Conservation (phyloP, 1,140 invertebrate species). For the Harpegnathos saltator region DNA sequence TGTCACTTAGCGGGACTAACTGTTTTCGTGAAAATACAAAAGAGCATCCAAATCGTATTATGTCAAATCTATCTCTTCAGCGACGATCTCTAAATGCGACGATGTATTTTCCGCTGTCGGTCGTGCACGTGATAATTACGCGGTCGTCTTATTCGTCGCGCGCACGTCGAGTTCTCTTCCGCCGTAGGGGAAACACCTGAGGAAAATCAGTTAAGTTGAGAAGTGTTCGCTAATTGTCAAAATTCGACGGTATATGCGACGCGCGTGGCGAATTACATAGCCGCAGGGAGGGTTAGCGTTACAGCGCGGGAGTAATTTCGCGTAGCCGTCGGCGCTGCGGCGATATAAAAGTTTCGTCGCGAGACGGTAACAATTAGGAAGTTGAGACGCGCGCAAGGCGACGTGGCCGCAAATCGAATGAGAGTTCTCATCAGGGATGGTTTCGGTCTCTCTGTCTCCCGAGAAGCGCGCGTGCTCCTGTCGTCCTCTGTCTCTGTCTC, state of each 20-base stretch:
- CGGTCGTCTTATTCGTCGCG: too few species aligned
- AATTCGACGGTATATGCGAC: constrained; percentile 24
- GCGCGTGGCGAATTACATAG: constrained; percentile 33
- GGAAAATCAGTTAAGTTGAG: too few species aligned
- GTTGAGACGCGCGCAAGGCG: constrained; percentile 45
- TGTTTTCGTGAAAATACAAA: background rate
- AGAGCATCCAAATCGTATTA: too few species aligned
- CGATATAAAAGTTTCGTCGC: constrained; percentile 46
- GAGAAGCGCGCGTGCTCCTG: background rate
- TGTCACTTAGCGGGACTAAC: background rate
- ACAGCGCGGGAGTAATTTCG: constrained; percentile 1
- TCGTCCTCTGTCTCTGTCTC: too few species aligned
- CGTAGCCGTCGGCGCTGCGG: background rate
- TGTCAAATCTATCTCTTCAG: too few species aligned
- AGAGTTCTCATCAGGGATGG: constrained; percentile 40
- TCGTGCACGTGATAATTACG: too few species aligned
- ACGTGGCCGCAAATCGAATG: constrained; percentile 48
- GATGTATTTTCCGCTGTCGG: too few species aligned
- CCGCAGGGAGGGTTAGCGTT: constrained; percentile 11
- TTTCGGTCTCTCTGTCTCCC: constrained; percentile 41
- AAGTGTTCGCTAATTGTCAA: constrained; percentile 35
- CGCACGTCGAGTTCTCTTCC: too few species aligned
- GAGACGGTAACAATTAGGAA: constrained; percentile 50
- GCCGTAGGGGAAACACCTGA: too few species aligned
- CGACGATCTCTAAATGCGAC: too few species aligned